phyloP scores from a whole-genome alignment of 2,113 vertebrate species.

The Thermophis baileyi region DNA sequence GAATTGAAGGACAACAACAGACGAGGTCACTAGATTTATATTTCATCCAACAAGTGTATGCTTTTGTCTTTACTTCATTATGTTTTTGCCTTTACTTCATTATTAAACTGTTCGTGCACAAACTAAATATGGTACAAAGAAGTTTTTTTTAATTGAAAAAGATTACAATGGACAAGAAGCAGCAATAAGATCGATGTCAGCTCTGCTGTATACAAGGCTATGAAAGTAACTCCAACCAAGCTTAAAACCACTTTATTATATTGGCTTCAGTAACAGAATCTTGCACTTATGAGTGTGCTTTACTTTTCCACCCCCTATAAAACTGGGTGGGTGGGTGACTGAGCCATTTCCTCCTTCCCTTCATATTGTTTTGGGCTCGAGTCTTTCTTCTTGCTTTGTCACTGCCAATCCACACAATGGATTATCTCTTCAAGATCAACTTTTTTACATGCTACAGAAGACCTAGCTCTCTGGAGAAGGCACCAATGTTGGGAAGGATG shows the following conservation, averaged over 20 bases:
- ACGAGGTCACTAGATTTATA: background rate
- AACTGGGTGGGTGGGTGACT: background rate
- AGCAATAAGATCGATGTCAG: background rate
- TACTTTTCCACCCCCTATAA: background rate
- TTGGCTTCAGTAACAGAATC: background rate
- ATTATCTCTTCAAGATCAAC: background rate
- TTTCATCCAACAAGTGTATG: background rate
- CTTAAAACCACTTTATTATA: background rate
- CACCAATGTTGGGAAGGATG: background rate
- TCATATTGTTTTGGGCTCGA: background rate
- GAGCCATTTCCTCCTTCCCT: background rate
- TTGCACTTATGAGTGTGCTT: background rate
- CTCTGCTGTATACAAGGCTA: background rate
- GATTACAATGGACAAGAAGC: background rate
- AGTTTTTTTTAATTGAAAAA: background rate
- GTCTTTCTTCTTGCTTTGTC: background rate
- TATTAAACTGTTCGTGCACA: background rate
- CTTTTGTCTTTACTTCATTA: background rate
- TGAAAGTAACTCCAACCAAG: background rate
- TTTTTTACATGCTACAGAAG: background rate
- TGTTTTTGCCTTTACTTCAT: background rate
- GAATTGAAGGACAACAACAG: background rate
- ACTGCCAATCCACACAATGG: background rate
- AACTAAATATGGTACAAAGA: background rate
- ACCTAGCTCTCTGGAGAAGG: background rate